Evolutionary conservation across 2,888 invertebrate species (phyloP).

Genomic region (Aspidiotus rigidus): DNA sequence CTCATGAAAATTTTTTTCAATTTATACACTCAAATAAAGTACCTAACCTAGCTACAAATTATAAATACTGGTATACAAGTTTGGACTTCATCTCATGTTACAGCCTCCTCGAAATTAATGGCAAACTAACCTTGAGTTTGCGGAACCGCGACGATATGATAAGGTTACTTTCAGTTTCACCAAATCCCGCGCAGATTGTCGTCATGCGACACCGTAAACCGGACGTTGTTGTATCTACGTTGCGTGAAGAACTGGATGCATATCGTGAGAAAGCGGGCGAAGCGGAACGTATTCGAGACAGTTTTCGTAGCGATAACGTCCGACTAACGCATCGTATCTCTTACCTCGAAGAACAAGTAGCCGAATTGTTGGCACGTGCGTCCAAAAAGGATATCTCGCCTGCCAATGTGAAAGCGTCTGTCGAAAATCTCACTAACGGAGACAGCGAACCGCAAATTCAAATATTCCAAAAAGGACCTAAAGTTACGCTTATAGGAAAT

Average conservation of each 20-base stretch:
- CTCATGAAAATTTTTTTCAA: too few species aligned
- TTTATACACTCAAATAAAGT: too few species aligned
- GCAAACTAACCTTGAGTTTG: constrained; percentile 59
- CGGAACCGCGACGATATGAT: constrained; percentile 59
- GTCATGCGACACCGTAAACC: constrained; percentile 47
- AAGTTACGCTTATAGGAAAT: constrained; percentile 63
- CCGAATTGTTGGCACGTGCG: constrained; percentile 43
- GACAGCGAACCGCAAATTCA: constrained; percentile 40
- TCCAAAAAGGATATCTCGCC: constrained; percentile 26
- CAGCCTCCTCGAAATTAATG: constrained; percentile 73
- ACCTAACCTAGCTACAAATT: constrained; percentile 8
- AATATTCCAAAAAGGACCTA: constrained; percentile 71
- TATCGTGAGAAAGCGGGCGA: constrained; percentile 55
- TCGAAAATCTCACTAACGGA: neutral
- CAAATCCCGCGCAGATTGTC: constrained; percentile 56
- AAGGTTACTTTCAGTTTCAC: constrained; percentile 54
- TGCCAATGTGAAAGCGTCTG: constrained; percentile 1
- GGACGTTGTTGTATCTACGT: constrained; percentile 42
- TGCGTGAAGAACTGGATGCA: constrained; percentile 52
- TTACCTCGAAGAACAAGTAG: constrained; percentile 79
- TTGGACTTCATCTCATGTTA: constrained; percentile 10
- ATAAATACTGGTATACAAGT: neutral
- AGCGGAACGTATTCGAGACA: constrained; percentile 55
- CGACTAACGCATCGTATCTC: constrained; percentile 78
- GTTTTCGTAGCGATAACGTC: constrained; percentile 63